Base-by-base conservation (phyloP, 1,140 invertebrate genomes). In the Diachasma alloeum region DNA sequence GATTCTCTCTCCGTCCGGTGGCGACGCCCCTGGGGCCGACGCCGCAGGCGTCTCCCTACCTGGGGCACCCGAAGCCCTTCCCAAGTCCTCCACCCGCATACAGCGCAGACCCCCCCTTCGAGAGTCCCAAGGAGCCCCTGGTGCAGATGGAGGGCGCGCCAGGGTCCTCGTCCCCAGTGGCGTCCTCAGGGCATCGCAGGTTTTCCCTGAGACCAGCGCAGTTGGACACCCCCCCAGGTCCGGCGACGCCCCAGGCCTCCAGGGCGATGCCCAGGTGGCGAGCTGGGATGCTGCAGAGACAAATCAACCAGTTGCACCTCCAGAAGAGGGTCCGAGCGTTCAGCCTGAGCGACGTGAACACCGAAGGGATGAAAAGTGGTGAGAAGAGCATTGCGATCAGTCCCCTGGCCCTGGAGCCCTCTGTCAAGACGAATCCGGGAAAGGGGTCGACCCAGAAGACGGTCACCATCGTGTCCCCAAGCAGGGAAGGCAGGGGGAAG, bases 1-100 rank as follows among this genome's bases (percentile, higher is more conserved):
- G 90, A 72, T 91, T 90, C 74, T 91, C 91, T 0, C 76, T 91
- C 24, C 84, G 89, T 59, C 91, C 91, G 0, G 88, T 90, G 0
- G 72, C 67, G 15, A 87, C 83, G 8, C 83, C 87, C 48, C 26
- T 80, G 0, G 78, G 80, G 0, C 85, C 81, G 17, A 81, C 83
- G 0, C 77, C 85, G 0, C 81, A 78, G 24, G 72, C 48, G 4
- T 83, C 87, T 4, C 81, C 85, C 0, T 85, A 81, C 69, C 76
- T 82, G 59, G 85, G 84, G 77, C 83, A 79, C 37, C 67, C 22
- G 48, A 5, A 73, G 48, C 63, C 70, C 8, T 44, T 56, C n/a
- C 42, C 15, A 56, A 56, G 66, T 24, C 26, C 78, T 69, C 22
- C 82, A 17, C 82, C 83, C 0, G 80, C 83, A 5, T 85, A 84